Conservation (phyloP, 2,113 vertebrate genomes). For the Clarias macrocephalus region DNA sequence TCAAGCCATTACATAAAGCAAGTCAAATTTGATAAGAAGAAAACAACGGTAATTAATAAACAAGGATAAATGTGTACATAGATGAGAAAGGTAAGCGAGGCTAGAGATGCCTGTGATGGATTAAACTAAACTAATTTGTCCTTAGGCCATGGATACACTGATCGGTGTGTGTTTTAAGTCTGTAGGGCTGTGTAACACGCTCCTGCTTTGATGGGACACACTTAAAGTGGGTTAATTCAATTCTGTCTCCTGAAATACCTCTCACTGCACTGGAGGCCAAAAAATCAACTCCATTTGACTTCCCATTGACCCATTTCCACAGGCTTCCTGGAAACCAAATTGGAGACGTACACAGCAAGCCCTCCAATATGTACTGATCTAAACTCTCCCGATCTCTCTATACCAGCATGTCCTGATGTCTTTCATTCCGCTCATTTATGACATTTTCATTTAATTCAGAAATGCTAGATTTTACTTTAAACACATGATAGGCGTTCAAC, state of each 20-base stretch:
- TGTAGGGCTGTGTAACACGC: conserved; percentile 51
- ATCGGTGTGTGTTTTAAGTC: conserved; percentile 42
- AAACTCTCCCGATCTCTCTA: neutral
- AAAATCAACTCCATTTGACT: conserved; percentile 75
- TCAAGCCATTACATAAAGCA: neutral
- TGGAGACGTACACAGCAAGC: conserved; percentile 30
- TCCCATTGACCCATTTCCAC: conserved; percentile 73
- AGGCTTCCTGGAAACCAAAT: conserved; percentile 62
- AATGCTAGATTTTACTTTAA: no score
- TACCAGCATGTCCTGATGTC: no score
- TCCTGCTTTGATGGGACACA: conserved; percentile 65
- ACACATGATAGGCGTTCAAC: no score
- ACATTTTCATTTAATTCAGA: no score
- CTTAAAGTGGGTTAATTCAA: conserved; percentile 75
- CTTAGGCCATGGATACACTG: conserved; percentile 53
- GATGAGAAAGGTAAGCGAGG: neutral
- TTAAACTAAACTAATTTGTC: neutral
- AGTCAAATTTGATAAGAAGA: neutral
- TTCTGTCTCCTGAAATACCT: conserved; percentile 74
- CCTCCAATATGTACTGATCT: neutral
- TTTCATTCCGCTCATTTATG: no score
- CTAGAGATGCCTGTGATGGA: neutral
- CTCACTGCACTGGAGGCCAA: conserved; percentile 72
- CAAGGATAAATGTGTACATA: neutral
- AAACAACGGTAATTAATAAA: neutral